Conservation (phyloP, 1,140 invertebrate species). For the Papilio dardanus region DNA sequence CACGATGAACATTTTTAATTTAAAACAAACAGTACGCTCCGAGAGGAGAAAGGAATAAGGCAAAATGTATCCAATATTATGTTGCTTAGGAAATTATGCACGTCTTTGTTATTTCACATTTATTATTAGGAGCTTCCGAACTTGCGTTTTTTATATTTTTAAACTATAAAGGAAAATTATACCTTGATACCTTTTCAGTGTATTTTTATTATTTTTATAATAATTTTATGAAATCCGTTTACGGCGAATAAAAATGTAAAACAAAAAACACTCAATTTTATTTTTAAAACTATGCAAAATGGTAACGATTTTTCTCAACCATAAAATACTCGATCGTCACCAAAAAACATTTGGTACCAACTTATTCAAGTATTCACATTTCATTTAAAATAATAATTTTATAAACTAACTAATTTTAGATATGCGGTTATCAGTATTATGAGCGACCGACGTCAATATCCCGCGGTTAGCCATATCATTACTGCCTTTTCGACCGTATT, state of each 20-base stretch:
- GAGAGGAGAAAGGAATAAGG: background rate
- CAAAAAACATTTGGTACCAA: background rate
- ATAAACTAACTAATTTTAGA: too few species aligned
- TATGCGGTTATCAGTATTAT: slow-evolving; percentile 18
- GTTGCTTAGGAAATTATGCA: slow-evolving; percentile 9
- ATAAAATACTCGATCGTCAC: too few species aligned
- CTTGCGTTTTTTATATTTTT: too few species aligned
- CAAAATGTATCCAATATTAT: background rate
- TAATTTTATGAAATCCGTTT: too few species aligned
- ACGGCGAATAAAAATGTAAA: too few species aligned
- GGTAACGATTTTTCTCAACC: too few species aligned
- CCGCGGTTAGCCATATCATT: slow-evolving; percentile 1
- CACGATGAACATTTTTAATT: slow-evolving; percentile 6
- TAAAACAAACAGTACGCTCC: slow-evolving; percentile 2
- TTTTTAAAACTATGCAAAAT: too few species aligned
- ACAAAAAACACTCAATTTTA: too few species aligned
- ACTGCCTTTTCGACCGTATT: background rate
- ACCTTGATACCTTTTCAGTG: background rate
- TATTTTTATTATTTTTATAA: background rate
- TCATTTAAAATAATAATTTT: too few species aligned
- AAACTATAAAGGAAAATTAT: too few species aligned
- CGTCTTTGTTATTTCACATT: background rate
- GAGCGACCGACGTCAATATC: background rate
- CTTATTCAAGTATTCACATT: background rate
- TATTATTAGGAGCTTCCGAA: background rate